Base-by-base conservation (phyloP, 2,113 vertebrate genomes). In the Podarcis raffonei region DNA sequence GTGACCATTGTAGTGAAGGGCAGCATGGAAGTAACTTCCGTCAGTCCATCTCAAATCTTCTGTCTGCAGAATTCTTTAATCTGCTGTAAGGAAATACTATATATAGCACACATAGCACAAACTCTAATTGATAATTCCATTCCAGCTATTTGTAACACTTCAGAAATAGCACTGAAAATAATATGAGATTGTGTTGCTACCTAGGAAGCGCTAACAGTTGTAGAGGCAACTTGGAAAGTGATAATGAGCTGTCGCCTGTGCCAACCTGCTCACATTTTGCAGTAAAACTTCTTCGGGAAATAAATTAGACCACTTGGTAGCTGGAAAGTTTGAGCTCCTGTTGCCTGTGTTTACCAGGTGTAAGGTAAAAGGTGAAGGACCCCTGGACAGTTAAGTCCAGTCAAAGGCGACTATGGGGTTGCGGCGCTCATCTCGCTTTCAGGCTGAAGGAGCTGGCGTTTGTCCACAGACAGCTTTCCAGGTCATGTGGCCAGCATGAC, bases 131-230 rank as follows among this genome's bases (percentile, higher is more conserved):
- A n/a, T 81, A 72, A 69, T 88, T 83, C 30, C 65, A 32, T 78
- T 89, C 62, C 23, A 69, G 59, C 39, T 32, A 11, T 89, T 69
- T 66, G 1, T 85, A 90, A 57, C 42, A 12, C 1, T 89, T 57
- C 62, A 90, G 32, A 84, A 86, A 74, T 76, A 76, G 25, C 59
- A 30, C 0, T 0, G 84, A 1, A 0, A 78, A 93, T 83, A 80
- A 86, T 65, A 53, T 66, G 37, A 81, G 59, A 25, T 74, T 65
- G 8, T 35, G 42, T 9, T 37, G 12, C 0, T 1, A 15, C 16
- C 72, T 87, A 59, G 35, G 83, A 82, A 83, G 37, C 53, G 84
- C 69, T 81, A 91, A 81, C 42, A 11, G 65, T 79, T 93, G 42
- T 48, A 84, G 22, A 57, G 85, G 3, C 5, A 81, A 27, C 2